Conservation (phyloP, 2,113 vertebrate genomes). For the Melanotaenia duboulayi region DNA sequence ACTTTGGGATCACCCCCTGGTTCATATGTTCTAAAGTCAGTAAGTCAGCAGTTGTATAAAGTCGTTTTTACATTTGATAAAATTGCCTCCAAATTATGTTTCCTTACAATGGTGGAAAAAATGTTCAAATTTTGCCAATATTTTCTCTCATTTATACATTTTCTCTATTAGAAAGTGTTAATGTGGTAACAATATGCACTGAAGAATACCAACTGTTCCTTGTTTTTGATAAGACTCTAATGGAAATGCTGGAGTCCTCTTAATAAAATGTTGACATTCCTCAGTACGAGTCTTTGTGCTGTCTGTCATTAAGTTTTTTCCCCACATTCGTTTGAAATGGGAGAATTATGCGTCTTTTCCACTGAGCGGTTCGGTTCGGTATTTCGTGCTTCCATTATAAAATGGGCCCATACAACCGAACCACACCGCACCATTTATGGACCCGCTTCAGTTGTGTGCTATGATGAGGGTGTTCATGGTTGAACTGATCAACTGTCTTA, state of each 20-base stretch:
- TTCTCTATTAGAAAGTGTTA: conserved; percentile 27
- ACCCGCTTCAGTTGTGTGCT: too few relatives aligned
- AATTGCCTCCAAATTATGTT: conserved; percentile 7
- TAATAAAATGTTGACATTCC: conserved; percentile 82
- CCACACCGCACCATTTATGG: too few relatives aligned
- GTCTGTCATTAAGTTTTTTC: neutral
- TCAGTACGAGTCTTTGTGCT: neutral
- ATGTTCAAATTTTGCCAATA: neutral
- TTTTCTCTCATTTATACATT: conserved; percentile 19
- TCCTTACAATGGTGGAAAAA: too few relatives aligned
- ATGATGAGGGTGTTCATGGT: neutral
- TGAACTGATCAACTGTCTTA: neutral
- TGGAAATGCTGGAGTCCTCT: conserved; percentile 52
- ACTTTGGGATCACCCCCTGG: conserved; percentile 39
- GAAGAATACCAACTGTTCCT: conserved; percentile 67
- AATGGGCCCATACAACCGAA: too few relatives aligned
- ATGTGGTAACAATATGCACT: conserved; percentile 74
- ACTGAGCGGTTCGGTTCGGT: too few relatives aligned
- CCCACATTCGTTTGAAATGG: too few relatives aligned
- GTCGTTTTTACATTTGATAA: conserved; percentile 51
- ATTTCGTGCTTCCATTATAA: too few relatives aligned
- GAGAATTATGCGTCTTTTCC: too few relatives aligned
- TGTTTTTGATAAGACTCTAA: conserved; percentile 50
- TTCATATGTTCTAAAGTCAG: conserved; percentile 40
- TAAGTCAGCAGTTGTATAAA: conserved; percentile 48